Percentiles rank a stretch among this genome's conserved stretches.
phyloP scores from a whole-genome alignment of 2,888 invertebrate genomes.

The Diogma glabrata region DNA sequence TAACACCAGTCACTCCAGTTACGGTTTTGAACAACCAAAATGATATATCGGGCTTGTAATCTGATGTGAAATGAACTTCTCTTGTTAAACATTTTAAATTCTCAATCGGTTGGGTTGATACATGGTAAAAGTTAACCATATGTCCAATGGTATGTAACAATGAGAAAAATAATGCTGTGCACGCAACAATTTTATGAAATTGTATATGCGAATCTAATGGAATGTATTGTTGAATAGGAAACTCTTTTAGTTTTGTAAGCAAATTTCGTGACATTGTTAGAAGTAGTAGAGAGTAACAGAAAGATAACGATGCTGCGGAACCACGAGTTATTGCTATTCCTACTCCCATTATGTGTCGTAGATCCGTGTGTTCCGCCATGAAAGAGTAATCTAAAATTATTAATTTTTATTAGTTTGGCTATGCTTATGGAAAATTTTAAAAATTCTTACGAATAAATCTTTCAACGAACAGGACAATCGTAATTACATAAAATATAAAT shows the following conservation, averaged over 20 bases:
- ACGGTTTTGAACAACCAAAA: slow-evolving; percentile 95
- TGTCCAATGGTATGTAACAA: slow-evolving; percentile 87
- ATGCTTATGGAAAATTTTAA: background rate
- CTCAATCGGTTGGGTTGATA: slow-evolving; percentile 89
- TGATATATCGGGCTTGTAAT: slow-evolving; percentile 85
- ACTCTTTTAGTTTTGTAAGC: slow-evolving; percentile 85
- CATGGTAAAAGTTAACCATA: slow-evolving; percentile 94
- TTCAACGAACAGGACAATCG: slow-evolving; percentile 86
- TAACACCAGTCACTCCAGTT: slow-evolving; percentile 78
- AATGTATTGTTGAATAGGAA: slow-evolving; percentile 86
- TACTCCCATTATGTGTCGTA: slow-evolving; percentile 93
- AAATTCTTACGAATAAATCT: slow-evolving; percentile 72
- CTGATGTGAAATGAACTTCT: slow-evolving; percentile 88
- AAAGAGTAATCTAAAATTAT: slow-evolving; percentile 70
- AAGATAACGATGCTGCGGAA: slow-evolving; percentile 86
- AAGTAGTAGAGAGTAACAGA: slow-evolving; percentile 83
- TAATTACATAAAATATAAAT: slow-evolving; percentile 89
- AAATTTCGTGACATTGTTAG: slow-evolving; percentile 92
- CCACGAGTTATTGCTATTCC: slow-evolving; percentile 92
- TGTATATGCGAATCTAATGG: slow-evolving; percentile 91
- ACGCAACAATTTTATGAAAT: slow-evolving; percentile 94
- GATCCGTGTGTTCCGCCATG: slow-evolving; percentile 90
- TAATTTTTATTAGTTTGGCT: background rate
- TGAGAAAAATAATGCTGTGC: slow-evolving; percentile 88
- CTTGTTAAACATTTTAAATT: slow-evolving; percentile 85